Evolutionary conservation across 2,113 vertebrate species (phyloP), one percentile per base, ranked within the genome.

Genomic region (Ophiodon elongatus): DNA sequence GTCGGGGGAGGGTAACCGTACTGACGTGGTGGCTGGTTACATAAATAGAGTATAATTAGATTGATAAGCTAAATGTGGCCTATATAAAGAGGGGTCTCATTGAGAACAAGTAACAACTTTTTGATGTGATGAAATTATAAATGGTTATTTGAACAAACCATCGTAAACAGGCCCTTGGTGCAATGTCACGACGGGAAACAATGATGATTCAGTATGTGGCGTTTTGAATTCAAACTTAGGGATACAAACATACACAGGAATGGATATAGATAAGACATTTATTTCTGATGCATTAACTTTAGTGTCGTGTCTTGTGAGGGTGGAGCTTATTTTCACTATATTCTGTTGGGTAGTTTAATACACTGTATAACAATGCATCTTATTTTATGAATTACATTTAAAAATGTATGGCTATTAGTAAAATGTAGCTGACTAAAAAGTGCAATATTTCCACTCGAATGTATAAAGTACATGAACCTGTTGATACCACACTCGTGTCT

Each of bases 1-100:
- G 47, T 7, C 4, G 11, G 6, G 29, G 25, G 31, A 19, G 7
- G 31, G 59, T 60, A 73, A 77, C 83, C 72, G 15, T 45, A 52
- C 35, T 82, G 85, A 84, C 45, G 67, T 66, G 52, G 63, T 45
- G 35, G 50, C 56, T 60, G 86, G 70, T 62, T 79, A 85, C 82
- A 89, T 50, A 50, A 50, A 56, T 19, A 19, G n/a, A 65, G 15
- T 35, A 54, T 54, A 29, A 65, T 35, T 21, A 50, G 43, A 37
- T 19, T 73, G 41, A 60, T 8, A 17, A 45, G 71, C 25, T 21
- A 23, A 33, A n/a, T 23, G 23, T 6, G n/a, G n/a, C 54, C n/a
- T 27, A 68, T 17, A 47, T 47, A 23, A 60, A 59, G 33, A 17
- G 25, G 3, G 31, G 29, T 14, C 35, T 64, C 6, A 64, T 54